phyloP scores from a whole-genome alignment of 92 coral and sea anemone species.

The Phenganax subtilis region DNA sequence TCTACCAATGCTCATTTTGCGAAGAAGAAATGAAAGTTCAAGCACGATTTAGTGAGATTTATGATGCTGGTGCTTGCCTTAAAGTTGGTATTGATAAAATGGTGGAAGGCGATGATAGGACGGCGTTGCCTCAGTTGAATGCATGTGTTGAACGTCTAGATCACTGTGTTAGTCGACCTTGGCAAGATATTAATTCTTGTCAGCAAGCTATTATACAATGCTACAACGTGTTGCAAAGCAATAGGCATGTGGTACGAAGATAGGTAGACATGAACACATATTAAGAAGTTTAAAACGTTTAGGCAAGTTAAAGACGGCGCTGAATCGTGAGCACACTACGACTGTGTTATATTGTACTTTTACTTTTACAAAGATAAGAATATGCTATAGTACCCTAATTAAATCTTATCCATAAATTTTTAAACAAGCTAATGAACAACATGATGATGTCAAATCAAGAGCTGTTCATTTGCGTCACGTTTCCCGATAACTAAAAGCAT shows the following conservation, averaged over 20 bases:
- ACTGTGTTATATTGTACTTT: no score
- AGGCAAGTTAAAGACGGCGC: not conserved
- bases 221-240: conserved; percentile 68
- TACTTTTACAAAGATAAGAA: no score
- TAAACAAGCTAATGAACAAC: no score
- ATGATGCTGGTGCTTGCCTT: conserved; percentile 50
- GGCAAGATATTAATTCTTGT: conserved; percentile 82
- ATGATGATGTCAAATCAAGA: no score
- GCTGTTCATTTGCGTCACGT: no score
- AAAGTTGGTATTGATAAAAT: conserved; percentile 60
- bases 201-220: conserved; percentile 90
- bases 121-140: conserved; percentile 59
- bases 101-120: conserved; percentile 63
- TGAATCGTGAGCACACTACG: no score
- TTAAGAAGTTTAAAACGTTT: not conserved
- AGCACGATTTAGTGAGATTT: conserved; percentile 52
- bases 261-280: not conserved
- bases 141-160: conserved; percentile 69
- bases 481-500: no score
- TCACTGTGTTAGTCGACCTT: conserved; percentile 67
- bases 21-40: conserved; percentile 46
- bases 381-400: no score
- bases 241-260: conserved; percentile 58
- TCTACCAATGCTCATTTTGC: conserved; percentile 17
- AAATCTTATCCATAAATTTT: no score